phyloP scores from a whole-genome alignment of 2,888 invertebrate genomes.

The Noctua pronuba region DNA sequence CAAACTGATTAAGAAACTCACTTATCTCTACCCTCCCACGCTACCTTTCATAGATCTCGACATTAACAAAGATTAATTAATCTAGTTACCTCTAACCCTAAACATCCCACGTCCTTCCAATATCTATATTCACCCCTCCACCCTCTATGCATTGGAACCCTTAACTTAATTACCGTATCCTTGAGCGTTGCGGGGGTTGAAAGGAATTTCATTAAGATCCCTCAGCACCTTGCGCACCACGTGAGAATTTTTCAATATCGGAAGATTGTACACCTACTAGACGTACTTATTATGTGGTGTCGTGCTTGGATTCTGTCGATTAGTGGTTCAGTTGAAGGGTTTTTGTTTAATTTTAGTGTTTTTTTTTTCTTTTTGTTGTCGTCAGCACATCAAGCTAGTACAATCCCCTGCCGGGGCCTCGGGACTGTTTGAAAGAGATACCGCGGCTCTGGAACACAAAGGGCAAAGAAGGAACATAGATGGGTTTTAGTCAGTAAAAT shows the following conservation, averaged over 20 bases:
- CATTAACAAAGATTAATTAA: slow-evolving; percentile 48
- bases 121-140: slow-evolving; percentile 35
- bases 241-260: slow-evolving; percentile 72
- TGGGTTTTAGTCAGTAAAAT: no score
- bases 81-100: slow-evolving; percentile 36
- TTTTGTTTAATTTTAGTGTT: background rate
- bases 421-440: no score
- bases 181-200: slow-evolving; percentile 51
- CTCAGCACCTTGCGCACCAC: slow-evolving; percentile 49
- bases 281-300: slow-evolving; percentile 6
- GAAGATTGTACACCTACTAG: slow-evolving; percentile 37
- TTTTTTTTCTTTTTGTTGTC: background rate
- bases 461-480: no score
- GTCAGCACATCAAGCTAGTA: no score
- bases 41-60: slow-evolving; percentile 13
- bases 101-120: slow-evolving; percentile 38
- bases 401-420: no score
- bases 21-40: background rate
- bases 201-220: slow-evolving; percentile 67
- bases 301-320: background rate
- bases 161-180: slow-evolving; percentile 62
- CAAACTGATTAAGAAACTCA: slow-evolving; percentile 18
- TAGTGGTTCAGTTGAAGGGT: background rate
- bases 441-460: no score
- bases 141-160: slow-evolving; percentile 51